Conservation (phyloP, 2,888 invertebrate genomes). For the Lasioglossum marginatum region DNA sequence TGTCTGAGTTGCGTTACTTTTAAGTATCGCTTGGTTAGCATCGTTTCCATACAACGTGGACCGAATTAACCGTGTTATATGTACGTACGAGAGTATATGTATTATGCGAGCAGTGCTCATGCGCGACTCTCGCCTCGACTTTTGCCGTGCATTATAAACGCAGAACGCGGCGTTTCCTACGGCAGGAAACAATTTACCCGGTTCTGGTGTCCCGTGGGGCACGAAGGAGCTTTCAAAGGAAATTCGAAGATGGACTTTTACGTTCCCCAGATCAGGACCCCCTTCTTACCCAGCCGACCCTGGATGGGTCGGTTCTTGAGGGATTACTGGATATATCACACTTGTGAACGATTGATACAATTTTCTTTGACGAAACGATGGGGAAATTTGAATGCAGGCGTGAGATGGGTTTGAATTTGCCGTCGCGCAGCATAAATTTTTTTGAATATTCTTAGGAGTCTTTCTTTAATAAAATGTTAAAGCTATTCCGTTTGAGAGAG, state of each 20-base stretch:
- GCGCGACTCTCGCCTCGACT: neutral
- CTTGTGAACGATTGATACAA: neutral
- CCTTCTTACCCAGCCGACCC: no score
- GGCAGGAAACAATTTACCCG: conserved; percentile 53
- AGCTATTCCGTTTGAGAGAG: neutral
- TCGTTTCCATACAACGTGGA: neutral
- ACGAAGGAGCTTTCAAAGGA: conserved; percentile 1
- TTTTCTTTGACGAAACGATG: neutral
- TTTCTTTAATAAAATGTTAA: neutral
- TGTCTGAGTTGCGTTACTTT: neutral
- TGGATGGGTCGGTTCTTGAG: neutral
- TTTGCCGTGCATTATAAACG: conserved; percentile 18
- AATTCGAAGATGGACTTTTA: neutral
- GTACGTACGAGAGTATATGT: no score
- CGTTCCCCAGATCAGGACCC: neutral
- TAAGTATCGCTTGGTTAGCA: neutral
- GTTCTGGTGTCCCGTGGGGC: conserved; percentile 2
- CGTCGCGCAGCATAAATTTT: neutral
- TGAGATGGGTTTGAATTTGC: neutral
- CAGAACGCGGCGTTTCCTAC: conserved; percentile 40
- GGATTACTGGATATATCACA: neutral
- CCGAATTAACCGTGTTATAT: neutral
- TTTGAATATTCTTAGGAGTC: neutral
- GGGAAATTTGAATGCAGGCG: neutral
- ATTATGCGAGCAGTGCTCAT: neutral